phyloP scores from a whole-genome alignment of 2,797 vertebrate species.

The Micromesistius poutassou region DNA sequence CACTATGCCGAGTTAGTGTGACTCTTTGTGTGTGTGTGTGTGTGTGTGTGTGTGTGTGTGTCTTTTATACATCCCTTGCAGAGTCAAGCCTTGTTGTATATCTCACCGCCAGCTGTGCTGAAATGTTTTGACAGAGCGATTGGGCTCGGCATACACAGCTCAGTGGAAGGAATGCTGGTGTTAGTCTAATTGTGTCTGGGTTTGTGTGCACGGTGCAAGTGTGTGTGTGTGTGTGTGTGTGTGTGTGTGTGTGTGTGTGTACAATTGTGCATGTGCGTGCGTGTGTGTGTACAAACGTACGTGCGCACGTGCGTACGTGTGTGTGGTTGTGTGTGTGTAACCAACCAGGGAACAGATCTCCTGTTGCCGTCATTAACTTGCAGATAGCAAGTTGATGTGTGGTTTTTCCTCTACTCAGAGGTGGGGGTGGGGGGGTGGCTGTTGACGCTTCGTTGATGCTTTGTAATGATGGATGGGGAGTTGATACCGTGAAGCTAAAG shows the following conservation, averaged over 20 bases:
- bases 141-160: slow-evolving; percentile 58
- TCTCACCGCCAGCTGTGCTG: slow-evolving; percentile 43
- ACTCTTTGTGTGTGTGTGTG: slow-evolving; percentile 4
- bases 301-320: slow-evolving; percentile 22
- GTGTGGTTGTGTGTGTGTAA: slow-evolving; percentile 37
- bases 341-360: slow-evolving; percentile 18
- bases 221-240: slow-evolving; percentile 1
- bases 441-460: background rate
- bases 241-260: slow-evolving; percentile 18
- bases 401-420: background rate
- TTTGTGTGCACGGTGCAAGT: background rate
- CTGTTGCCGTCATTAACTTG: slow-evolving; percentile 31
- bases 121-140: slow-evolving; percentile 67
- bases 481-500: background rate
- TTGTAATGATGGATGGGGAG: background rate
- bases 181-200: slow-evolving; percentile 22
- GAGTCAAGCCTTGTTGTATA: slow-evolving; percentile 46
- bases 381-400: slow-evolving; percentile 37
- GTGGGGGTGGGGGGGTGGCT: too few relatives aligned
- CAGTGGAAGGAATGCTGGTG: slow-evolving; percentile 61
- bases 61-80: slow-evolving; percentile 14
- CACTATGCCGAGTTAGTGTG: slow-evolving; percentile 17
- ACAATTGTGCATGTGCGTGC: slow-evolving; percentile 19
- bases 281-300: slow-evolving; percentile 30
- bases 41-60: slow-evolving; percentile 12